These are phyloP conservation scores for Euplexia lucipara DNA, from an alignment of 2,888 invertebrate genomes.

Conservation along the genomic window DNA sequence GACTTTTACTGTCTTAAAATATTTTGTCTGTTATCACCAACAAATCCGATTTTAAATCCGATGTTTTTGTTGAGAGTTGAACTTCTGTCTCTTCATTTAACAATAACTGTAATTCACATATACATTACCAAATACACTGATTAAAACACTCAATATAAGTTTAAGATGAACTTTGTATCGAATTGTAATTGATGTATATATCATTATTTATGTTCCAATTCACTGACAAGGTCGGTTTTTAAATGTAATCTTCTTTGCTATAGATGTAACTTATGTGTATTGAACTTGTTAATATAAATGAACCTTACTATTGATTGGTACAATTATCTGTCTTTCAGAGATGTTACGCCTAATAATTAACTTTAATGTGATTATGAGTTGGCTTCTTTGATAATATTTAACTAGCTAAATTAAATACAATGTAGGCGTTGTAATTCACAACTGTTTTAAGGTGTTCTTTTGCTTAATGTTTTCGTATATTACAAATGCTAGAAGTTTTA, in stretches of 20 bases:
- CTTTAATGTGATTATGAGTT: neutral
- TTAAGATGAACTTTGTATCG: constrained; percentile 60
- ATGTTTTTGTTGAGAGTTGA: neutral
- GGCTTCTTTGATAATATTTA: neutral
- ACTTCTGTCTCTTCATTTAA: constrained; percentile 10
- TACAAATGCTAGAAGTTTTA: too few species aligned
- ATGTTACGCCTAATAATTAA: neutral
- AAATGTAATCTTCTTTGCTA: constrained; percentile 8
- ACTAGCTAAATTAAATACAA: too few species aligned
- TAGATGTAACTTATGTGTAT: neutral
- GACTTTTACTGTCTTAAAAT: too few species aligned
- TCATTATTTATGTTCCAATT: constrained; percentile 41
- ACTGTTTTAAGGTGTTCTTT: too few species aligned
- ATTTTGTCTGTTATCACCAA: too few species aligned
- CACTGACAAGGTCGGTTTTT: constrained; percentile 50
- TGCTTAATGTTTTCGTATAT: too few species aligned
- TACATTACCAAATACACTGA: constrained; percentile 52
- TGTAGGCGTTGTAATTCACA: too few species aligned
- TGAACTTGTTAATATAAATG: constrained; percentile 16
- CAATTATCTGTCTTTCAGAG: constrained; percentile 1
- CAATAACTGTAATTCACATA: neutral
- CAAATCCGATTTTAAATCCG: too few species aligned
- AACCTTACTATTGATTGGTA: constrained; percentile 18
- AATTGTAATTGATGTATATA: constrained; percentile 57
- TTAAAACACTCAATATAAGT: constrained; percentile 46